Percentiles rank a stretch among this genome's conserved stretches.
Evolutionary conservation across 1,140 invertebrate genomes (phyloP).

Genomic region (Drosophila ogumai): DNA sequence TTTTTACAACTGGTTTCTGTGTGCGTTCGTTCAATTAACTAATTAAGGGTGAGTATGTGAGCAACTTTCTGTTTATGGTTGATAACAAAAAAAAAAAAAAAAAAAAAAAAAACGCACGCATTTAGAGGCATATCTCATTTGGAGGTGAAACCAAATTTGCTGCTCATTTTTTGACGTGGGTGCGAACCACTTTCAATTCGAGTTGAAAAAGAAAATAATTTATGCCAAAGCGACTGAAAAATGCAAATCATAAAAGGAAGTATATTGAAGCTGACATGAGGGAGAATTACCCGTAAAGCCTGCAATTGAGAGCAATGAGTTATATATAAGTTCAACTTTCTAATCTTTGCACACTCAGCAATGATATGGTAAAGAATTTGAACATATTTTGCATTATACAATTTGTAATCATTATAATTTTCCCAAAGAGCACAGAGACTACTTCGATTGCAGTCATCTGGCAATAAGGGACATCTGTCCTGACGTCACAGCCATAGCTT

Average conservation of each 20-base stretch:
- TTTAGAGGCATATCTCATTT: conserved; percentile 10
- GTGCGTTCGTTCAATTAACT: conserved; percentile 31
- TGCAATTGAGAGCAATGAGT: conserved; percentile 17
- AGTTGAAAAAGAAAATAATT: conserved; percentile 18
- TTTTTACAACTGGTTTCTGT: conserved; percentile 42
- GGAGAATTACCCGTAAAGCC: conserved; percentile 11
- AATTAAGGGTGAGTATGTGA: conserved; percentile 35
- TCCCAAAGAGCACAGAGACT: background rate
- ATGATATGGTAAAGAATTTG: background rate
- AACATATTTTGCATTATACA: background rate
- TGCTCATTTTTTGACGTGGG: conserved; percentile 27
- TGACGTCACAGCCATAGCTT: conserved; percentile 35
- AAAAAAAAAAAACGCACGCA: background rate
- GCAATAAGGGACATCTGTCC: conserved; percentile 4
- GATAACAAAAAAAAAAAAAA: conserved; percentile 19
- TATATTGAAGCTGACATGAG: conserved; percentile 3
- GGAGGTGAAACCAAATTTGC: conserved; percentile 20
- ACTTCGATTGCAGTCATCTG: background rate
- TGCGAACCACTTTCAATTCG: conserved; percentile 34
- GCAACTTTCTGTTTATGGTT: conserved; percentile 40
- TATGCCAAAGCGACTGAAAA: background rate
- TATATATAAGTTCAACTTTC: conserved; percentile 19
- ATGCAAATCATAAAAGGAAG: conserved; percentile 34
- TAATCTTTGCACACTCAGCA: conserved; percentile 3
- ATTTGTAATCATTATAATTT: background rate